phyloP scores from a whole-genome alignment of 1,140 invertebrate genomes.

The Adelges cooleyi region DNA sequence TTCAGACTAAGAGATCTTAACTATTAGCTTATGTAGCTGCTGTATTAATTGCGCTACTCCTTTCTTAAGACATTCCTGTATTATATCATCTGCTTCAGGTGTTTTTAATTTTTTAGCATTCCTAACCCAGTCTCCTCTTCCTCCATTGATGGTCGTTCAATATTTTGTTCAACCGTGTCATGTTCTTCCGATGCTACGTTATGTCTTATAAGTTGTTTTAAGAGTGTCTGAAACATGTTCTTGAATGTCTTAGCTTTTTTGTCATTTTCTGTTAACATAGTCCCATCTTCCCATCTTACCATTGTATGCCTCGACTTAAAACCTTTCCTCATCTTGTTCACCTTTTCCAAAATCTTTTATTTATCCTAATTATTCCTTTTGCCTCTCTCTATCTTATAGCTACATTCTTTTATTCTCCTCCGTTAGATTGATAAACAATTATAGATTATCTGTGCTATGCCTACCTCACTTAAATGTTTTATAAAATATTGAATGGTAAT shows the following conservation, averaged over 20 bases:
- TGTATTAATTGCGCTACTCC: neutral
- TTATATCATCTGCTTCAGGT: constrained; percentile 6
- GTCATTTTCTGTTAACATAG: neutral
- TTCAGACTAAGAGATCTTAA: too few species aligned
- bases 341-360: neutral
- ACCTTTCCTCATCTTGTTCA: neutral
- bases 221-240: constrained; percentile 1
- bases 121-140: neutral
- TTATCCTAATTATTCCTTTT: too few species aligned
- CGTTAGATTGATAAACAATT: too few species aligned
- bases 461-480: too few species aligned
- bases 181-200: too few species aligned
- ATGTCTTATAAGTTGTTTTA: neutral
- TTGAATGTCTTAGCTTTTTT: neutral
- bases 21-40: constrained; percentile 1
- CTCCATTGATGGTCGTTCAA: neutral
- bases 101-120: constrained; percentile 5
- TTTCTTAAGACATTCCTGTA: constrained; percentile 2
- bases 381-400: too few species aligned
- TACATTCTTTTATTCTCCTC: too few species aligned
- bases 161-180: neutral
- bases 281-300: neutral
- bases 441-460: too few species aligned
- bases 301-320: neutral
- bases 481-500: too few species aligned